These are phyloP conservation scores for Paracentrotus lividus DNA, from an alignment of 53 echinoderm and acorn worm genomes.

Conservation along the genomic window DNA sequence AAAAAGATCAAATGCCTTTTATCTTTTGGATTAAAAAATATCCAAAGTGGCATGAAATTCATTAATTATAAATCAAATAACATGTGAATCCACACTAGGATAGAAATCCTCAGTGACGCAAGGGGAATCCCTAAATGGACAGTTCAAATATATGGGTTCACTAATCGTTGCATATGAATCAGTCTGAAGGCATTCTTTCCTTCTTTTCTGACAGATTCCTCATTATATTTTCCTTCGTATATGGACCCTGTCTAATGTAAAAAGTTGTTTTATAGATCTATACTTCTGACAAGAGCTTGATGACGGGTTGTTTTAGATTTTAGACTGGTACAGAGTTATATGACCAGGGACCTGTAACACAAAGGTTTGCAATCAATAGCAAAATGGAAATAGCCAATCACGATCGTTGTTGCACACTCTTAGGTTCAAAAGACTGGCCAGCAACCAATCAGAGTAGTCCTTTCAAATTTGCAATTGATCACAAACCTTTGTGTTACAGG, in stretches of 20 bases:
- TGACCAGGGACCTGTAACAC: too few species aligned
- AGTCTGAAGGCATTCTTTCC: background rate
- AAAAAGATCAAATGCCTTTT: constrained; percentile 44
- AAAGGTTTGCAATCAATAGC: too few species aligned
- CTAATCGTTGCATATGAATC: background rate
- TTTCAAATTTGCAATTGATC: too few species aligned
- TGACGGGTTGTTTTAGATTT: too few species aligned
- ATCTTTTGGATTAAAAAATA: background rate
- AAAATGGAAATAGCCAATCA: too few species aligned
- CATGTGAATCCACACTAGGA: background rate
- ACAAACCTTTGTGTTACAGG: too few species aligned
- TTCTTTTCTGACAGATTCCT: background rate
- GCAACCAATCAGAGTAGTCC: too few species aligned
- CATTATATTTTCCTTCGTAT: background rate
- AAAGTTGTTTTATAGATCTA: background rate
- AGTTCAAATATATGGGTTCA: background rate
- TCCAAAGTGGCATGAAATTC: background rate
- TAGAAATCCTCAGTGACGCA: background rate
- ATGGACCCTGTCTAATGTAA: background rate
- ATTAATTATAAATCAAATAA: background rate
- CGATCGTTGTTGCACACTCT: too few species aligned
- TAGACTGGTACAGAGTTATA: too few species aligned
- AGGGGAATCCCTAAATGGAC: background rate
- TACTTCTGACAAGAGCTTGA: background rate
- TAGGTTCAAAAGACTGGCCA: too few species aligned